Evolutionary conservation across 2,113 vertebrate genomes (phyloP).

Genomic region (Athene noctua): DNA sequence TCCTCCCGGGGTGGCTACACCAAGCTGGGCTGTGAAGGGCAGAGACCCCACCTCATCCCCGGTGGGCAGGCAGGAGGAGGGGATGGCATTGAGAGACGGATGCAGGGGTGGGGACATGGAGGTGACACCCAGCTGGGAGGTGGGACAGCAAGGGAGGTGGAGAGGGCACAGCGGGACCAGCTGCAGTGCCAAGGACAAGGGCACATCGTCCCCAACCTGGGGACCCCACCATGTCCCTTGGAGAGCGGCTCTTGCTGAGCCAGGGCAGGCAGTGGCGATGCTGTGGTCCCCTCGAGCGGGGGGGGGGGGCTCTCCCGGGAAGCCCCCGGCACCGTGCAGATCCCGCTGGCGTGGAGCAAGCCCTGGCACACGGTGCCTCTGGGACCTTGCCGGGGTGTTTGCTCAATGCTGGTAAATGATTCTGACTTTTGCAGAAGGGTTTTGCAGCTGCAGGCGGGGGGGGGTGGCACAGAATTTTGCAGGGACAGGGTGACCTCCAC

Average conservation of each 20-base stretch:
- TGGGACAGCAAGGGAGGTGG: background rate
- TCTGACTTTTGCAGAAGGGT: too few relatives aligned
- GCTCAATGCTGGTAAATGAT: background rate
- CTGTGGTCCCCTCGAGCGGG: background rate
- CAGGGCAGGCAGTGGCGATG: background rate
- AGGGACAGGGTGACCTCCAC: background rate
- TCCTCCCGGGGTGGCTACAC: too few relatives aligned
- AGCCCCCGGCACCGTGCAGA: background rate
- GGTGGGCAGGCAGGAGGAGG: background rate
- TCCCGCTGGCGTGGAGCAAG: accelerated
- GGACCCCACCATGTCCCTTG: accelerated
- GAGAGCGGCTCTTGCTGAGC: too few relatives aligned
- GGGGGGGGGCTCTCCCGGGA: background rate
- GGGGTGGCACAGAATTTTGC: background rate
- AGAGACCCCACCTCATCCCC: accelerated
- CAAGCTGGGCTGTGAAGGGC: background rate
- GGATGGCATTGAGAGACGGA: background rate
- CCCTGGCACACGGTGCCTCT: accelerated
- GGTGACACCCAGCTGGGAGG: background rate
- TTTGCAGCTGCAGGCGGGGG: background rate
- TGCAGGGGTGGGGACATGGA: background rate
- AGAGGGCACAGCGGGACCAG: background rate
- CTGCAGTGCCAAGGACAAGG: too few relatives aligned
- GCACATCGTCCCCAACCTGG: accelerated
- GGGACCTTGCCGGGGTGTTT: background rate